Evolutionary conservation across 2,888 invertebrate species (phyloP).

Genomic region (Lagria hirta): DNA sequence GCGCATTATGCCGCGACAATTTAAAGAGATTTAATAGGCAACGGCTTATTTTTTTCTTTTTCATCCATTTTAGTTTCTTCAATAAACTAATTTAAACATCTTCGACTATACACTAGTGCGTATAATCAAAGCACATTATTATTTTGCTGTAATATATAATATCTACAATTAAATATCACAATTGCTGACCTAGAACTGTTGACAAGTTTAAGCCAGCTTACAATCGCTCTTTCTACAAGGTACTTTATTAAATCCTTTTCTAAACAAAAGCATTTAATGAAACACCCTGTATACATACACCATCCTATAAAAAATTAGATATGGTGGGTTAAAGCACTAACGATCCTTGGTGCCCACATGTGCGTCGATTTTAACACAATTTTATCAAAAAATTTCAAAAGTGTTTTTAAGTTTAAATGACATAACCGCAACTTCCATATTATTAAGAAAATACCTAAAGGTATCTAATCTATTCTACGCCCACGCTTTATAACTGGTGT

Average conservation of each 20-base stretch:
- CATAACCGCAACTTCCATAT: conserved; percentile 8
- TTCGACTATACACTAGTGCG: conserved; percentile 23
- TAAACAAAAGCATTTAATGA: no score
- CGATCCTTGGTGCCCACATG: conserved; percentile 11
- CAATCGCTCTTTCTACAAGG: conserved; percentile 17
- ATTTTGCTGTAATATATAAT: conserved; percentile 22
- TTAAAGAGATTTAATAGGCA: conserved; percentile 19
- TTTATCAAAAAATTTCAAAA: conserved; percentile 13
- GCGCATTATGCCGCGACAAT: conserved; percentile 23
- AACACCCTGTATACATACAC: no score
- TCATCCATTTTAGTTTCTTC: no score
- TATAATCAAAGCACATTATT: conserved; percentile 25
- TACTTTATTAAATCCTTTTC: no score
- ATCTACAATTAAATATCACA: conserved; percentile 44
- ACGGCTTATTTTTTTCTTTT: conserved; percentile 13
- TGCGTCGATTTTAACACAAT: no score
- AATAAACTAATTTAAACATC: conserved; percentile 8
- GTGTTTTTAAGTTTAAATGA: conserved; percentile 1
- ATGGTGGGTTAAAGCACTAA: conserved; percentile 26
- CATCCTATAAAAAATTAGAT: conserved; percentile 22
- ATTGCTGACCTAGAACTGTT: conserved; percentile 40
- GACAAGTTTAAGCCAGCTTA: conserved; percentile 29
- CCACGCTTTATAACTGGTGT: conserved; percentile 7
- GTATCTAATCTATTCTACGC: conserved; percentile 8
- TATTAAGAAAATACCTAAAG: conserved; percentile 4